These are phyloP conservation scores for Eriocheir sinensis DNA, from an alignment of 1,140 invertebrate species.

Conservation along the genomic window DNA sequence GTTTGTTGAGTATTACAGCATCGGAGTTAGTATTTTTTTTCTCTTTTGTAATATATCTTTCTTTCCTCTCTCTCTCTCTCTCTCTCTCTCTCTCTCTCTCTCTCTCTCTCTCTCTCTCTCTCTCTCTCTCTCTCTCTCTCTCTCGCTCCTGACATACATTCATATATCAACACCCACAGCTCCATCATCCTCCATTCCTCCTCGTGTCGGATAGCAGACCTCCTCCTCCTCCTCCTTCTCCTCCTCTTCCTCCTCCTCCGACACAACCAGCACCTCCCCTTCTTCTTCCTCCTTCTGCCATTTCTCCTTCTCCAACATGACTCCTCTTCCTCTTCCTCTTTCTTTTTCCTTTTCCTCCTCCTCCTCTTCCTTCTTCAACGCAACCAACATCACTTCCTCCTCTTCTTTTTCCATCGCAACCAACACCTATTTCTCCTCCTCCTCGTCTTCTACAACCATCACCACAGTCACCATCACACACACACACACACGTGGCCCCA, in stretches of 20 bases:
- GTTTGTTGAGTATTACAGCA: too few species aligned
- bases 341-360: slow-evolving; percentile 17
- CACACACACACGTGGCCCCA: too few species aligned
- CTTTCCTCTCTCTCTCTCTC: slow-evolving; percentile 10
- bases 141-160: neutral
- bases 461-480: too few species aligned
- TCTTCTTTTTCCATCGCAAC: neutral
- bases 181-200: neutral
- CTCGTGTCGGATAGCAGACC: neutral
- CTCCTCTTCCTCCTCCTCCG: neutral
- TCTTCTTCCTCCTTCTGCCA: slow-evolving; percentile 31
- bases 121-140: slow-evolving; percentile 41
- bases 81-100: neutral
- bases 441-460: too few species aligned
- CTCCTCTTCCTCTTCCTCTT: slow-evolving; percentile 1
- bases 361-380: neutral
- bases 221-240: slow-evolving; percentile 11
- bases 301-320: neutral
- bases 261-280: neutral
- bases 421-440: neutral
- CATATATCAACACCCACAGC: neutral
- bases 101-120: slow-evolving; percentile 25
- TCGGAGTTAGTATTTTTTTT: neutral
- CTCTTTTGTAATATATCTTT: neutral
- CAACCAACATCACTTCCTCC: neutral